phyloP scores from a whole-genome alignment of 1,140 invertebrate genomes.

The Pachyrhynchus sulphureomaculatus region DNA sequence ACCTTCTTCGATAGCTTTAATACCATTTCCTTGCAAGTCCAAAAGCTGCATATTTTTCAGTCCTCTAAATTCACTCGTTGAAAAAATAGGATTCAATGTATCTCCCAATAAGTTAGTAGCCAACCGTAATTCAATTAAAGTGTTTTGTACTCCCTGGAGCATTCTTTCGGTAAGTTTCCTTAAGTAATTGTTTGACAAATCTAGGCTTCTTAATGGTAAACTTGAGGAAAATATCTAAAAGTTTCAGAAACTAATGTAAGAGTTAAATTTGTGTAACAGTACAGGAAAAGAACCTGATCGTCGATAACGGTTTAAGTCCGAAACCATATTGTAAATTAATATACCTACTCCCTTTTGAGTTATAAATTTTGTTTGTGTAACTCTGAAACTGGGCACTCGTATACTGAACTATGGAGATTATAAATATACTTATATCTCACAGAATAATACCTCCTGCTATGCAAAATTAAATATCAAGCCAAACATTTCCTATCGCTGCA shows the following conservation, averaged over 20 bases:
- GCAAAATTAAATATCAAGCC: no score
- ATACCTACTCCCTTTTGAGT: no score
- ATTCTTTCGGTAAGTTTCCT: slow-evolving; percentile 76
- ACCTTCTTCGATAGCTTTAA: slow-evolving; percentile 80
- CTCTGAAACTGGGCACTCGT: no score
- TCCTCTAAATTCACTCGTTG: slow-evolving; percentile 79
- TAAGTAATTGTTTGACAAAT: slow-evolving; percentile 80
- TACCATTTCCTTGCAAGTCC: slow-evolving; percentile 76
- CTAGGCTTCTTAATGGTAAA: slow-evolving; percentile 70
- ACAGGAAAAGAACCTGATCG: no score
- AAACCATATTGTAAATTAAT: no score
- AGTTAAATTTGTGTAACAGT: no score
- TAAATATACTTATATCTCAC: no score
- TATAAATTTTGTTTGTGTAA: no score
- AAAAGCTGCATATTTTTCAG: slow-evolving; percentile 69
- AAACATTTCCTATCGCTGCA: no score
- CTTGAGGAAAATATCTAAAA: slow-evolving; percentile 59
- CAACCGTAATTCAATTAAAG: slow-evolving; percentile 70
- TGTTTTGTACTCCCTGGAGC: slow-evolving; percentile 64
- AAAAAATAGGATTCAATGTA: slow-evolving; percentile 86
- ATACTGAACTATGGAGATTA: no score
- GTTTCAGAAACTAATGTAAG: neutral
- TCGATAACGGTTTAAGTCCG: no score
- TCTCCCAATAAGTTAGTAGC: slow-evolving; percentile 83
- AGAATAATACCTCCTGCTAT: no score